These are phyloP conservation scores for Crenichthys baileyi DNA, from an alignment of 2,797 vertebrate species.

Conservation along the genomic window DNA sequence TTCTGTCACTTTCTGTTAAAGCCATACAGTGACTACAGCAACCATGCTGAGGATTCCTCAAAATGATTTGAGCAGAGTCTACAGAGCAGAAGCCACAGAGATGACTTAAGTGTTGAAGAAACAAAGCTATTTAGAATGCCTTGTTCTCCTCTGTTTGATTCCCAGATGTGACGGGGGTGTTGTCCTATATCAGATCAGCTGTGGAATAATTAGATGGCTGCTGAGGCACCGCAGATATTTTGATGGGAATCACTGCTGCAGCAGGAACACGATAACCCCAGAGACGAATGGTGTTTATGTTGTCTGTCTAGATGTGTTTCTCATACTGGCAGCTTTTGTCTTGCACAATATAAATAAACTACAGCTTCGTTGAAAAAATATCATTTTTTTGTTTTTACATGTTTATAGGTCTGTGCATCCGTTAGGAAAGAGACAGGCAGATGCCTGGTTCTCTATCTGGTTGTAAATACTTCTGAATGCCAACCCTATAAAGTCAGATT, in stretches of 20 bases:
- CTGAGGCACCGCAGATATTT: background rate
- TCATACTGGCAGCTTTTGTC: background rate
- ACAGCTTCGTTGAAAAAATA: background rate
- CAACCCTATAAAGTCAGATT: background rate
- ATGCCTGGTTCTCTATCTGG: background rate
- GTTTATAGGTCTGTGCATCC: background rate
- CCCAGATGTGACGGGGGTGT: slow-evolving; percentile 16
- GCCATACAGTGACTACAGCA: background rate
- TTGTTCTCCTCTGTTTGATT: slow-evolving; percentile 13
- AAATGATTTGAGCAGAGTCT: slow-evolving; percentile 18
- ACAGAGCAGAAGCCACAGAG: background rate
- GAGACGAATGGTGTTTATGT: slow-evolving; percentile 21
- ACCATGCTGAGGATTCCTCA: slow-evolving; percentile 11
- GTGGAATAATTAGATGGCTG: slow-evolving; percentile 36
- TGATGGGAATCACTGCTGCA: slow-evolving; percentile 18
- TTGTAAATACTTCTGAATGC: background rate
- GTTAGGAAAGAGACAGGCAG: background rate
- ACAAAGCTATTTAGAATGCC: slow-evolving; percentile 1
- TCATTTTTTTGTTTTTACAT: background rate
- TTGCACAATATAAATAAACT: background rate
- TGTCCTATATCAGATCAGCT: slow-evolving; percentile 33
- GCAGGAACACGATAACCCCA: slow-evolving; percentile 20
- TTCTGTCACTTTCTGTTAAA: slow-evolving; percentile 19
- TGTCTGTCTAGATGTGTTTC: slow-evolving; percentile 11
- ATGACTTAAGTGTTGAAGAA: slow-evolving; percentile 1